Percentiles rank a stretch among this genome's conserved stretches.
Evolutionary conservation across 2,888 invertebrate genomes (phyloP).

Genomic region (Hydraecia micacea): DNA sequence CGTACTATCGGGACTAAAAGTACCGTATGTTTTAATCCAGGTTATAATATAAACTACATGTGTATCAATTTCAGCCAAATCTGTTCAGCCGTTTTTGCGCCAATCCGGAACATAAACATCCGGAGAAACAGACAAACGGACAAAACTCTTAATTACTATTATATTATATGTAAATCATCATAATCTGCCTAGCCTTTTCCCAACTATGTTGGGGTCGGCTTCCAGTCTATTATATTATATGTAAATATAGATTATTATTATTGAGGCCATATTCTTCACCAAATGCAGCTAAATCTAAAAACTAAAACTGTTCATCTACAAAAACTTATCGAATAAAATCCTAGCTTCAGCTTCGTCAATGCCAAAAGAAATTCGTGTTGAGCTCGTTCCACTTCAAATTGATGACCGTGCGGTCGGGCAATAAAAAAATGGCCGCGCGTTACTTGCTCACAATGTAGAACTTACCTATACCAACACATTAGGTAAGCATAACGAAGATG

Average conservation of each 20-base stretch:
- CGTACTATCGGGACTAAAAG: too few relatives aligned
- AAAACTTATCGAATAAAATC: slow-evolving; percentile 10
- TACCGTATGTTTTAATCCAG: too few relatives aligned
- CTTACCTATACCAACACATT: neutral
- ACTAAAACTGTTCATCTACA: slow-evolving; percentile 8
- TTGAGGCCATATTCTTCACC: too few relatives aligned
- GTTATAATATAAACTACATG: too few relatives aligned
- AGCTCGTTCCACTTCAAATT: slow-evolving; percentile 26
- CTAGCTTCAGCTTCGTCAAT: slow-evolving; percentile 10
- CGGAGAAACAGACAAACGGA: too few relatives aligned
- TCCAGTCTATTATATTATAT: too few relatives aligned
- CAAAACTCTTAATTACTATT: neutral
- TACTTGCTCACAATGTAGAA: slow-evolving; percentile 22
- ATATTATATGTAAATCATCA: too few relatives aligned
- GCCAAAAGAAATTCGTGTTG: slow-evolving; percentile 26
- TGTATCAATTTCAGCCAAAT: too few relatives aligned
- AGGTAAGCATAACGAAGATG: slow-evolving; percentile 42
- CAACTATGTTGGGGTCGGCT: too few relatives aligned
- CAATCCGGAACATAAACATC: too few relatives aligned
- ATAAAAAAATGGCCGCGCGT: slow-evolving; percentile 13
- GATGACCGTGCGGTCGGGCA: slow-evolving; percentile 16
- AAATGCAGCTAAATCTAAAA: neutral
- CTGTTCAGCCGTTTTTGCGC: too few relatives aligned
- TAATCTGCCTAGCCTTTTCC: too few relatives aligned
- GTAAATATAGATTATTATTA: neutral